A percentile compares a stretch with the other conserved stretches of the same genome.
These are phyloP conservation scores for Cyanoramphus novaezelandiae DNA, from an alignment of 2,113 vertebrate genomes.

Conservation along the genomic window DNA sequence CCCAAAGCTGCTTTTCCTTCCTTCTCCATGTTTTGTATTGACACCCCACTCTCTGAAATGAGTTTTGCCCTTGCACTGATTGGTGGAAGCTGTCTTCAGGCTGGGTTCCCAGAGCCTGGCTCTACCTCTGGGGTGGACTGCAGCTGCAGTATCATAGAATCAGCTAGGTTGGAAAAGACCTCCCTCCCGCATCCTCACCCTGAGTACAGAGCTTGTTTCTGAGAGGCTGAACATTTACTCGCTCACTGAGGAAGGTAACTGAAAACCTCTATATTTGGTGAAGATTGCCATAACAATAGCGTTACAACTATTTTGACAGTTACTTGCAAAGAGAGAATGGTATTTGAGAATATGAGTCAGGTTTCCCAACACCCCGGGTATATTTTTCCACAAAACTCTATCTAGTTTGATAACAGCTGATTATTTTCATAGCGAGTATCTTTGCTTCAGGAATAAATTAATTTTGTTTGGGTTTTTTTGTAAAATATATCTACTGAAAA, in stretches of 20 bases:
- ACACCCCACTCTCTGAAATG: too few relatives aligned
- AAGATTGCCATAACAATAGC: neutral
- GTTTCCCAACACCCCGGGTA: neutral
- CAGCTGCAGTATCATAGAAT: neutral
- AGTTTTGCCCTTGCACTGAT: neutral
- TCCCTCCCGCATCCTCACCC: neutral
- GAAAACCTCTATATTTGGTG: accelerated
- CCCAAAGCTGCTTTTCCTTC: neutral
- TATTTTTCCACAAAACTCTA: neutral
- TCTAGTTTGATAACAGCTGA: neutral
- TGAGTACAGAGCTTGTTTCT: neutral
- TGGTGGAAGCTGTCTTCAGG: neutral
- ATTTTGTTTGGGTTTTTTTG: neutral
- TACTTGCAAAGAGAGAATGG: neutral
- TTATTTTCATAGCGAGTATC: neutral
- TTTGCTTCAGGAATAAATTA: neutral
- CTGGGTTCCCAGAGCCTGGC: neutral
- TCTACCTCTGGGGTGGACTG: neutral
- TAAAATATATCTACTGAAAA: neutral
- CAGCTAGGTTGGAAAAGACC: neutral
- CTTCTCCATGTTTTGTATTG: neutral
- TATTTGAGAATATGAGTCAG: neutral
- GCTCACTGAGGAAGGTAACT: neutral
- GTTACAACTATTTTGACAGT: neutral
- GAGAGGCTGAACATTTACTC: accelerated